phyloP scores from a whole-genome alignment of 2,113 vertebrate species.

The Cyprinodon variegatus region DNA sequence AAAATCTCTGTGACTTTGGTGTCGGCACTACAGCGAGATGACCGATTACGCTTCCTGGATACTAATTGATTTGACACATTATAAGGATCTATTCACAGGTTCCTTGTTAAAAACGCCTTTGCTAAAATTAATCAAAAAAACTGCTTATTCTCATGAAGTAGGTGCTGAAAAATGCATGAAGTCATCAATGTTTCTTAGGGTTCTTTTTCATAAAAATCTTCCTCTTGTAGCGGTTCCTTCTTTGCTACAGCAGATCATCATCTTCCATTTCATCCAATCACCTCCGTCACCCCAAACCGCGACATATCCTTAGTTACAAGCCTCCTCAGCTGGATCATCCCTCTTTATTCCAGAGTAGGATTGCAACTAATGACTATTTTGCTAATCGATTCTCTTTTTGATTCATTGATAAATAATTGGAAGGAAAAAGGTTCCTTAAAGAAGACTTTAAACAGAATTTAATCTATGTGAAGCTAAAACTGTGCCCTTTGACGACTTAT shows the following conservation, averaged over 20 bases:
- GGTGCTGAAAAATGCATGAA: not conserved
- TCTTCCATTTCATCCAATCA: not conserved
- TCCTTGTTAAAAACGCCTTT: not conserved
- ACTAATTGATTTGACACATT: slow-evolving; percentile 5
- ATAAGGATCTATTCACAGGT: slow-evolving; percentile 12
- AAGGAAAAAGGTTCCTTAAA: too few species aligned
- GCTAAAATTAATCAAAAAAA: not conserved
- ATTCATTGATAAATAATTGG: too few species aligned
- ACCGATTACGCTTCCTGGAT: slow-evolving; percentile 2
- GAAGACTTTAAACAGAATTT: too few species aligned
- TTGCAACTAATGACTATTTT: too few species aligned
- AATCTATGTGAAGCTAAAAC: too few species aligned
- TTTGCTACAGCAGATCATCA: not conserved
- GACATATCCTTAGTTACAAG: not conserved
- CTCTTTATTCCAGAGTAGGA: too few species aligned
- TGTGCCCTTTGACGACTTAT: too few species aligned
- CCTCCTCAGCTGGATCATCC: too few species aligned
- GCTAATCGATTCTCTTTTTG: too few species aligned
- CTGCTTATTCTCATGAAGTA: not conserved
- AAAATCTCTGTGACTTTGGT: slow-evolving; percentile 38
- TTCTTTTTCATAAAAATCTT: not conserved
- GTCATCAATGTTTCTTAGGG: not conserved
- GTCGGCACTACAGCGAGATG: slow-evolving; percentile 1
- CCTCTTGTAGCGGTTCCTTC: too few species aligned
- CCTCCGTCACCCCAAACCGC: not conserved